Percentiles rank a stretch among this genome's conserved stretches.
These are phyloP conservation scores for Drosophila diplacantha DNA, from an alignment of 2,888 invertebrate genomes.

Conservation along the genomic window DNA sequence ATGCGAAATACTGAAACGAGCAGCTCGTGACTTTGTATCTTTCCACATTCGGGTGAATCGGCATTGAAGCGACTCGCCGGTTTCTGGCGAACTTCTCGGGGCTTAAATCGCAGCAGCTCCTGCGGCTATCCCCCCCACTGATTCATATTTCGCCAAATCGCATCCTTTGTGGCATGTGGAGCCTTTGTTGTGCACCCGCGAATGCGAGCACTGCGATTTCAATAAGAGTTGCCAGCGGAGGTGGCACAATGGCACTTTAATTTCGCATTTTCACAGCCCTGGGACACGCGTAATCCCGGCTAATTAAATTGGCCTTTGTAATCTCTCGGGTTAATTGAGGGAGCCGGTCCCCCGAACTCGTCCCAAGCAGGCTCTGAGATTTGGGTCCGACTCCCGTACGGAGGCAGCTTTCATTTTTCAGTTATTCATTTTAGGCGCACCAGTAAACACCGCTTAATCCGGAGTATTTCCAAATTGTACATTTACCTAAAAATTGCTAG, in stretches of 20 bases:
- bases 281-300: conserved; percentile 23
- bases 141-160: conserved; percentile 13
- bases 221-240: conserved; percentile 13
- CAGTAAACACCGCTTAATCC: conserved; percentile 5
- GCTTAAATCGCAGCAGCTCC: not conserved
- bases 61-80: not conserved
- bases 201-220: conserved; percentile 3
- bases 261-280: conserved; percentile 18
- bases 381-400: conserved; percentile 10
- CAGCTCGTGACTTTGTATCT: not conserved
- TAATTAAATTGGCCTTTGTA: conserved; percentile 34
- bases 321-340: conserved; percentile 27
- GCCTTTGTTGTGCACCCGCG: conserved; percentile 16
- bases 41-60: not conserved
- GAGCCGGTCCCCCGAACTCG: not conserved
- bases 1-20: not conserved
- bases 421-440: conserved; percentile 15
- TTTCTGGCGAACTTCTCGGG: not conserved
- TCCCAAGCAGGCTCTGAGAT: conserved; percentile 20
- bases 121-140: conserved; percentile 6
- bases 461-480: conserved; percentile 9
- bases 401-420: conserved; percentile 8
- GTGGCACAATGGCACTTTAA: conserved; percentile 17
- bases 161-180: conserved; percentile 14
- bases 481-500: not conserved